Percentiles rank a stretch among this genome's conserved stretches.
Conservation (phyloP, 1,140 invertebrate species). For the Heliothis virescens region DNA sequence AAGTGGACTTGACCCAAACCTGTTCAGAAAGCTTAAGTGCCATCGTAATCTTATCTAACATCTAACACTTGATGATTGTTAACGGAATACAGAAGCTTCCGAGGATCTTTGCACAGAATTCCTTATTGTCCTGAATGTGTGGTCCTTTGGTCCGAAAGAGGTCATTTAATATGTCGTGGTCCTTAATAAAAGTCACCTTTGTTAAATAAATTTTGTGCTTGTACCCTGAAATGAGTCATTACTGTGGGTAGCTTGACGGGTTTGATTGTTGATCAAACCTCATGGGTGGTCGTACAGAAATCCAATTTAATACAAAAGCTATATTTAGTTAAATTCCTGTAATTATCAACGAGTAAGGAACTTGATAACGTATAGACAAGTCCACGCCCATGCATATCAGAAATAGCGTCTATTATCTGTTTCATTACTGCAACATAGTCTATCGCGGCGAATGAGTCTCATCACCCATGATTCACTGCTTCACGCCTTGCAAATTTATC, state of each 20-base stretch:
- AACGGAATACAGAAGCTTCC: slow-evolving; percentile 19
- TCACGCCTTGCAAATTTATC: slow-evolving; percentile 4
- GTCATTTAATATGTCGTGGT: neutral
- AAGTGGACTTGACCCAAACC: slow-evolving; percentile 30
- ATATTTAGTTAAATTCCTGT: slow-evolving; percentile 8
- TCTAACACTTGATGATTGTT: slow-evolving; percentile 23
- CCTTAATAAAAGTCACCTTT: too few species aligned
- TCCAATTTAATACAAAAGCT: slow-evolving; percentile 7
- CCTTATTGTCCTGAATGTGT: neutral
- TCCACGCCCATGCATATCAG: slow-evolving; percentile 5
- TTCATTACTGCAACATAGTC: slow-evolving; percentile 37
- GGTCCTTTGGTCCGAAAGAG: neutral
- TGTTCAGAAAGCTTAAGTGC: slow-evolving; percentile 27
- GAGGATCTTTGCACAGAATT: neutral
- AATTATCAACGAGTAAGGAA: slow-evolving; percentile 26
- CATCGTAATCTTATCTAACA: slow-evolving; percentile 20
- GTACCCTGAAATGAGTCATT: too few species aligned
- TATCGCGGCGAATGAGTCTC: slow-evolving; percentile 18
- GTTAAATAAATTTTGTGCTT: too few species aligned
- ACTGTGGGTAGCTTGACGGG: too few species aligned
- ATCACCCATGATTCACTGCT: slow-evolving; percentile 32
- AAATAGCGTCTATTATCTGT: slow-evolving; percentile 33
- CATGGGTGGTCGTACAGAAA: slow-evolving; percentile 11
- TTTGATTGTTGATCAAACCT: too few species aligned
- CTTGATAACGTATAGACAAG: slow-evolving; percentile 22